Evolutionary conservation across 2,888 invertebrate species (phyloP), one percentile per base, ranked within the genome.

Genomic region (Chrysomela aeneicollis): DNA sequence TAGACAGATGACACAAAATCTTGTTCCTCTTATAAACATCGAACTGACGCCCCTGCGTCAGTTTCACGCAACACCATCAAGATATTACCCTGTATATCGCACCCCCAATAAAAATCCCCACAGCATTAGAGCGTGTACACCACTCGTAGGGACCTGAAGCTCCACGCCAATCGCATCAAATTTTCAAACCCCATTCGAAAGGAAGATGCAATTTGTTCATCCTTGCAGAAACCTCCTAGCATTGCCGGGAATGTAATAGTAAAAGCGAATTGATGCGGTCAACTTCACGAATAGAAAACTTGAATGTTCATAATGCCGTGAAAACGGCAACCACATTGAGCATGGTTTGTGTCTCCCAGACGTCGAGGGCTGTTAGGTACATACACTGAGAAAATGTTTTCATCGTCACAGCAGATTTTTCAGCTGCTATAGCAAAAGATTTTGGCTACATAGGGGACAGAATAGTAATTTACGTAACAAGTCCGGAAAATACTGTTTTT

Each of bases 101-200:
- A 51, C 61, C 65, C 65, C 61, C 61, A 58, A 61, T 59, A 54
- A 49, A 61, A 37, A 61, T 58, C 61, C 37, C 59, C 53, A 30
- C 42, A 61, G 64, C 47, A 32, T 61, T 30, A 64, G 52, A 64
- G 61, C 64, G 64, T 47, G 53, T 26, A 6, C 26, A 26, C n/a
- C 53, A 64, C 6, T 35, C 32, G 42, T 15, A 15, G 15, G n/a
- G 57, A 65, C 49, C 61, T 32, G 64, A 64, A 58, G 57, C 61
- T 65, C 49, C 61, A 49, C 59, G 62, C 61, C 61, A 58, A 66
- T 66, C 62, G 62, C 62, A 66, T 62, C 62, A 66, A 66, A 66
- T 66, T 66, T 66, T 66, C 62, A 66, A 66, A 63, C 62, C 66
- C 66, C 59, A 65, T 62, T 61, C 59, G 59, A 63, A 62, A 62